Evolutionary conservation across 2,888 invertebrate species (phyloP), one percentile per base, ranked within the genome.

Genomic region (Dolomedes plantarius): DNA sequence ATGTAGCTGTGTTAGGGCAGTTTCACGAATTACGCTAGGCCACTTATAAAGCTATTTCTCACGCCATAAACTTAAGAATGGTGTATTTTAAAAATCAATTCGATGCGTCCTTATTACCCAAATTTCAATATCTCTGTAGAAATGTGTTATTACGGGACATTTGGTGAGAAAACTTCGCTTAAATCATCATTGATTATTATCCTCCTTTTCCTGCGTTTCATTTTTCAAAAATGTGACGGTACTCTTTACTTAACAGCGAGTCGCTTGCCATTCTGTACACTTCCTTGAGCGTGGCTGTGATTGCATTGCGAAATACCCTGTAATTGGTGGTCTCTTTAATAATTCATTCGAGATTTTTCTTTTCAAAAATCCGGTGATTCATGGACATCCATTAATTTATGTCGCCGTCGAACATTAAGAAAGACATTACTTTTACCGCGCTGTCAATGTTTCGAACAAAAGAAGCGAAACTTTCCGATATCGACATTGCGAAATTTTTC

Each of bases 371-470:
- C 56, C 11, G 1, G 23, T 56, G 56, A 56, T 56, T 23, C 56
- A 56, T 56, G 56, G 56, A 23, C 56, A 11, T 19, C 23, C 56
- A 56, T 56, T 56, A 56, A 56, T 56, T 23, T 56, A n/a, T 23
- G 56, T 23, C 56, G 13, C 50, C 7, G 6, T 23, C 64, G 29
- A 68, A 39, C 68, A 74, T 74, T 65, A 64, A 64, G 76, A 56
- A 67, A 67, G 83, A 77, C 77, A 77, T 85, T 68, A 85, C 68
- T 85, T 73, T 65, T 72, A 56, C 73, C 73, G 65, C 56, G 67
- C 36, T 73, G 73, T 73, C 83, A 50, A 67, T 69, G 46, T 32
- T 56, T 32, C 46, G 67, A 32, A 85, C 83, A 85, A 85, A 85
- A 73, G 82, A 71, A 27, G 27, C 39, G 36, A 23, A 28, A 5